phyloP scores from a whole-genome alignment of 2,888 invertebrate species.

The Urechis unicinctus region DNA sequence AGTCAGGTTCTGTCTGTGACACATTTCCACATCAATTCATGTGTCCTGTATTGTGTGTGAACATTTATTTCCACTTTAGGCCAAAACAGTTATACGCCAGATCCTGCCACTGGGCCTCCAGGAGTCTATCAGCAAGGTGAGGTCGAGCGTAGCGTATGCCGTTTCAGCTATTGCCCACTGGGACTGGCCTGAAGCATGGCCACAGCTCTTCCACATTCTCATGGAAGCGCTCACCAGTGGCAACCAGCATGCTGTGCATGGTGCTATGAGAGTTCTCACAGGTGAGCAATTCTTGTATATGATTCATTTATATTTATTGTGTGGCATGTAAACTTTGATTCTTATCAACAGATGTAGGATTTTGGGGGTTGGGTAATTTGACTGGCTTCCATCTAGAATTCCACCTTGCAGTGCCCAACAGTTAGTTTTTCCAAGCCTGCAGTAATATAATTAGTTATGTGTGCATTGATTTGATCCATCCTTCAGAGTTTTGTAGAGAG shows the following conservation, averaged over 20 bases:
- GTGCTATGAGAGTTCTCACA: conserved; percentile 66
- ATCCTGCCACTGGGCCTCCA: conserved; percentile 62
- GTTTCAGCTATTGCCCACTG: conserved; percentile 66
- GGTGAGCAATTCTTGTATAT: conserved; percentile 30
- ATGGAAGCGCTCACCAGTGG: conserved; percentile 60
- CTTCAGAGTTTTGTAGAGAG: conserved; percentile 63
- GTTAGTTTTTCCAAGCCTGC: no score
- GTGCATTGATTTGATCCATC: no score
- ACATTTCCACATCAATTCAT: no score
- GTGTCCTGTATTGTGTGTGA: neutral
- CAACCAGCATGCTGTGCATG: conserved; percentile 58
- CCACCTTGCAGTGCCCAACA: no score
- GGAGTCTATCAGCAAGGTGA: conserved; percentile 64
- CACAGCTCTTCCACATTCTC: conserved; percentile 63
- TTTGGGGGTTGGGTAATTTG: no score
- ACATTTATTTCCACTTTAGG: conserved; percentile 30
- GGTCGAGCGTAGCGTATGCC: conserved; percentile 64
- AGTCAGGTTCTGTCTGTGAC: no score
- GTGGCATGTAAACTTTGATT: neutral
- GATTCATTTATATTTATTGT: neutral
- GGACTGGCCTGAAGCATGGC: conserved; percentile 71
- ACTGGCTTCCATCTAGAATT: no score
- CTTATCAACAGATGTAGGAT: neutral
- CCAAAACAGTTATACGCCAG: conserved; percentile 61
- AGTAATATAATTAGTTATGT: no score